phyloP scores from a whole-genome alignment of 2,113 vertebrate species.

The Boulengeromyrus knoepffleri region DNA sequence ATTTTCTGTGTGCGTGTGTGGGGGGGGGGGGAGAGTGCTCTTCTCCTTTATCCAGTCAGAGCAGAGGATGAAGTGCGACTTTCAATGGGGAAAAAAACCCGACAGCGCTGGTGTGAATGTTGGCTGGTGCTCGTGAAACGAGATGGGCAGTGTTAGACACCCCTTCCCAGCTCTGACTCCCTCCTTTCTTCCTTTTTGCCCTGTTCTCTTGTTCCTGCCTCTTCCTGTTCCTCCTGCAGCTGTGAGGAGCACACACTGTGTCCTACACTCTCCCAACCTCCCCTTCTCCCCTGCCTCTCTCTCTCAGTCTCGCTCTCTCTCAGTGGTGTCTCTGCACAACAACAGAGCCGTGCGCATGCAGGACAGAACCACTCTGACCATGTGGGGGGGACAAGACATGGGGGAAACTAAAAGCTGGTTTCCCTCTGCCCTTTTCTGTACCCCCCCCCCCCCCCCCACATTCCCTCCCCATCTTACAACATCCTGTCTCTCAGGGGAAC shows the following conservation, averaged over 20 bases:
- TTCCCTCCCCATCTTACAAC: conserved; percentile 45
- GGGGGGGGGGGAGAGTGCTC: neutral
- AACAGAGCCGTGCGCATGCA: conserved; percentile 61
- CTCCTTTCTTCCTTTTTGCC: conserved; percentile 32
- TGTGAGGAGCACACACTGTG: neutral
- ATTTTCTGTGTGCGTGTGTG: conserved; percentile 17
- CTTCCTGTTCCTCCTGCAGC: conserved; percentile 14
- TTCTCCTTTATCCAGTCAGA: conserved; percentile 18
- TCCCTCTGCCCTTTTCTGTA: neutral
- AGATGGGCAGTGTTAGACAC: conserved; percentile 45
- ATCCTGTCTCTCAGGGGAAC: conserved; percentile 66
- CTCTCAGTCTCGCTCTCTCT: conserved; percentile 46
- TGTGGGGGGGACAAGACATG: conserved; percentile 12
- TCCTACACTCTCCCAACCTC: neutral
- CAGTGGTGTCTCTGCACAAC: conserved; percentile 71
- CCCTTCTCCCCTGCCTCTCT: neutral
- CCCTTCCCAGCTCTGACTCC: conserved; percentile 4
- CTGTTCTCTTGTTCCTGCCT: conserved; percentile 4
- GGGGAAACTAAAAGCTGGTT: conserved; percentile 27
- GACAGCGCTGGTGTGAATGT: conserved; percentile 22
- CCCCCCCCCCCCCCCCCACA: conserved; percentile 25
- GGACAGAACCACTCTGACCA: conserved; percentile 54
- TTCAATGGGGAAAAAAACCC: conserved; percentile 23
- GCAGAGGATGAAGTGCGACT: conserved; percentile 54
- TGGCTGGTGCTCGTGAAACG: conserved; percentile 33